A percentile compares a stretch with the other conserved stretches of the same genome.
Evolutionary conservation across 2,797 vertebrate genomes (phyloP).

Genomic region (Oophaga sylvatica): DNA sequence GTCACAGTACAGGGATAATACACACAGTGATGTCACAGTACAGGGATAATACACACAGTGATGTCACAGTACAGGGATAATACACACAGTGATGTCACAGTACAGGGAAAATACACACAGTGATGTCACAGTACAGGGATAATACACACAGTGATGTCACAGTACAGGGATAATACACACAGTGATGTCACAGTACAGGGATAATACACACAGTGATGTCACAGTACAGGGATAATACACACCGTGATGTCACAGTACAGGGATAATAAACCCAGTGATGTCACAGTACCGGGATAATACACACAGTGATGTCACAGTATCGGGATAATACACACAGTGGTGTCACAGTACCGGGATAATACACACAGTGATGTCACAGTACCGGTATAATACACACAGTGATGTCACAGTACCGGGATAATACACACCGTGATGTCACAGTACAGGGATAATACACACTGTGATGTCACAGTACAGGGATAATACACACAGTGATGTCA

Average conservation of each 20-base stretch:
- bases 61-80: neutral
- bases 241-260: neutral
- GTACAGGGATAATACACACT: neutral
- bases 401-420: neutral
- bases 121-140: neutral
- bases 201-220: neutral
- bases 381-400: neutral
- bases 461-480: neutral
- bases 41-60: neutral
- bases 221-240: neutral
- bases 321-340: neutral
- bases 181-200: neutral
- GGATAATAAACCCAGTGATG: neutral
- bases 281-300: neutral
- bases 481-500: neutral
- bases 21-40: neutral
- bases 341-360: neutral
- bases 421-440: neutral
- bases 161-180: neutral
- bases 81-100: neutral
- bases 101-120: slow-evolving; percentile 2
- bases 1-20: neutral
- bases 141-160: neutral
- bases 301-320: neutral
- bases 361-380: slow-evolving; percentile 5